These are phyloP conservation scores for Melanotaenia duboulayi DNA, from an alignment of 2,113 vertebrate species.

Conservation along the genomic window DNA sequence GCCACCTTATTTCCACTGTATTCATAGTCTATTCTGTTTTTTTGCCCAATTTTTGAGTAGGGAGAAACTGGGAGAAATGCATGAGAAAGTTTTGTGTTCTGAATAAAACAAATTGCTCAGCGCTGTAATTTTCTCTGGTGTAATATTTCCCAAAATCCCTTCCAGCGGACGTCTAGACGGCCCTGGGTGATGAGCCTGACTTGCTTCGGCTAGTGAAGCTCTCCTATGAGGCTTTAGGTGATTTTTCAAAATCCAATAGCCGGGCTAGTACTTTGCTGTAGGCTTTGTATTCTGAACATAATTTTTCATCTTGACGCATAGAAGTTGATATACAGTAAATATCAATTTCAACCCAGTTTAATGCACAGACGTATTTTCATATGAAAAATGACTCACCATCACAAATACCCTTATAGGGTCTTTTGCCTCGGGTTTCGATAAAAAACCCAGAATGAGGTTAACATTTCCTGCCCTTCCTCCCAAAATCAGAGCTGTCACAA, in stretches of 20 bases:
- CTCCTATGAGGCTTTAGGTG: slow-evolving; percentile 22
- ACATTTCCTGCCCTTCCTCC: background rate
- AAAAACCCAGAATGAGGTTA: slow-evolving; percentile 6
- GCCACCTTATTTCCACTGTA: slow-evolving; percentile 15
- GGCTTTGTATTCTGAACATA: slow-evolving; percentile 48
- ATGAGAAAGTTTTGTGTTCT: slow-evolving; percentile 36
- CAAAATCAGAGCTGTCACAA: slow-evolving; percentile 28
- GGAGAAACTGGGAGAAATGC: slow-evolving; percentile 25
- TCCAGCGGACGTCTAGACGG: slow-evolving; percentile 38
- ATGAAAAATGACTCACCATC: slow-evolving; percentile 18
- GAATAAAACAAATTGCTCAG: slow-evolving; percentile 60
- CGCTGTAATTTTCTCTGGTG: slow-evolving; percentile 56
- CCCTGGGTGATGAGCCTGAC: slow-evolving; percentile 53
- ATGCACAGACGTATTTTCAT: slow-evolving; percentile 19
- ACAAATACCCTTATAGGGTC: slow-evolving; percentile 19
- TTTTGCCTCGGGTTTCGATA: slow-evolving; percentile 16
- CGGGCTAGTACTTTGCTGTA: slow-evolving; percentile 25
- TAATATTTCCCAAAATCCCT: slow-evolving; percentile 59
- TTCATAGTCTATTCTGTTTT: slow-evolving; percentile 27
- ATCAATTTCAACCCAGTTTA: slow-evolving; percentile 43
- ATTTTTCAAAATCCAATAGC: slow-evolving; percentile 56
- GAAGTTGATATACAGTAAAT: slow-evolving; percentile 30
- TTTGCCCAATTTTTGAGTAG: slow-evolving; percentile 28
- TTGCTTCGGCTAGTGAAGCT: slow-evolving; percentile 28
- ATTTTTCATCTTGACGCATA: slow-evolving; percentile 37